A percentile compares a stretch with the other conserved stretches of the same genome.
Evolutionary conservation across 2,888 invertebrate species (phyloP).

Genomic region (Volucella inflata): DNA sequence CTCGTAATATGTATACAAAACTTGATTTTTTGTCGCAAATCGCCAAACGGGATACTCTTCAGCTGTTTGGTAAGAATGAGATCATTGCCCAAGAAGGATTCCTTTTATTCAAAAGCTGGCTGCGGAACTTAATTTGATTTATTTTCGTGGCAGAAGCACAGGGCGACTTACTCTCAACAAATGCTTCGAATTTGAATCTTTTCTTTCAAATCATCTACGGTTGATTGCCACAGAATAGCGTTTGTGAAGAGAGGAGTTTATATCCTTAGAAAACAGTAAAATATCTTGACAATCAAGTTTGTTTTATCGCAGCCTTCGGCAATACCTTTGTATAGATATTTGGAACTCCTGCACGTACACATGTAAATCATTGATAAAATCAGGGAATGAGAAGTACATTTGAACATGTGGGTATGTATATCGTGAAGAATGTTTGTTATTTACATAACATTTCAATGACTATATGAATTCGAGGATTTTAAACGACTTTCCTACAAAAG

Average conservation of each 20-base stretch:
- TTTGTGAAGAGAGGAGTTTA: slow-evolving; percentile 10
- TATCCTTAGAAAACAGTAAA: neutral
- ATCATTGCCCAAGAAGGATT: slow-evolving; percentile 19
- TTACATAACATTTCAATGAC: too few species aligned
- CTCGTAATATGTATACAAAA: slow-evolving; percentile 47
- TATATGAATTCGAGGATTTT: too few species aligned
- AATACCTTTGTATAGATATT: too few species aligned
- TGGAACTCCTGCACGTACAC: too few species aligned
- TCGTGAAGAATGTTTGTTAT: too few species aligned
- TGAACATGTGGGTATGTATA: too few species aligned
- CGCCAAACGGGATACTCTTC: slow-evolving; percentile 62
- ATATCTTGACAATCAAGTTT: too few species aligned
- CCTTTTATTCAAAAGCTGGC: slow-evolving; percentile 40
- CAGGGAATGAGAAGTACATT: too few species aligned
- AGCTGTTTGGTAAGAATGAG: slow-evolving; percentile 31
- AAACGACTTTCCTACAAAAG: too few species aligned
- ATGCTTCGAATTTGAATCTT: slow-evolving; percentile 8
- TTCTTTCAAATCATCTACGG: slow-evolving; percentile 28
- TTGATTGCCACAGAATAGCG: slow-evolving; percentile 36
- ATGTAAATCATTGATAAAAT: too few species aligned
- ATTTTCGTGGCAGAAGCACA: slow-evolving; percentile 9
- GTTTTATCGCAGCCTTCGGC: too few species aligned
- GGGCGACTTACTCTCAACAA: neutral
- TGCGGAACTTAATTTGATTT: slow-evolving; percentile 52
- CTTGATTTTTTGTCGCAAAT: slow-evolving; percentile 63